Base-by-base conservation (phyloP, 2,888 invertebrate genomes). In the Baronia brevicornis region DNA sequence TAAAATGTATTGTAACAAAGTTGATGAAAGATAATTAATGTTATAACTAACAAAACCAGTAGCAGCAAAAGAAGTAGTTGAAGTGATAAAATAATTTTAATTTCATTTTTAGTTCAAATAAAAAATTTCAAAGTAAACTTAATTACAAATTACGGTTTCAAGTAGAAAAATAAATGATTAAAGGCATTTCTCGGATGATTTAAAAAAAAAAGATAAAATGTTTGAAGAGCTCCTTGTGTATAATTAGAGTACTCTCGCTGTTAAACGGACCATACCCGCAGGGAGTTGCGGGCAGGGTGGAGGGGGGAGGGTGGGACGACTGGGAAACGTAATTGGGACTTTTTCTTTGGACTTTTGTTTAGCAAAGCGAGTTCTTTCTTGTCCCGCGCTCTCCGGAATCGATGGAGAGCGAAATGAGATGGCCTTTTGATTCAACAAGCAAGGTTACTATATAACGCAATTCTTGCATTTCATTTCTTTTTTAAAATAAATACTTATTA, bases 261-360 rank as follows among this genome's bases (percentile, higher is more conserved):
- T 0, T 34, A 47, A n/a, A 51, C 40, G 15, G 34, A 36, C 73
- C 61, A 27, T 46, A 42, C 60, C 49, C n/a, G 24, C 4, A 22
- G 45, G 44, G 51, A 39, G 46, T 39, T 40, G 35, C 38, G 41
- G 36, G 29, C 17, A 25, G 32, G 28, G 21, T 18, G 43, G 36
- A 42, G 38, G 43, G 47, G 45, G 33, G 49, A 44, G 41, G 46
- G 38, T 38, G 30, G 52, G 54, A 42, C 47, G 49, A 42, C 49
- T 54, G 54, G 54, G 54, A 59, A 68, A 69, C 78, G 75, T 80
- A 80, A 82, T 80, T 82, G 80, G 82, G 79, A 79, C 78, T 79
- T 80, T 79, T 82, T 82, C 78, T 73, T 78, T 56, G 60, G 73
- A 71, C 64, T 69, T 77, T 82, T 82, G 80, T 80, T 80, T 80